Evolutionary conservation across 2,888 invertebrate genomes (phyloP).

Genomic region (Macrosoma leucophasiata): DNA sequence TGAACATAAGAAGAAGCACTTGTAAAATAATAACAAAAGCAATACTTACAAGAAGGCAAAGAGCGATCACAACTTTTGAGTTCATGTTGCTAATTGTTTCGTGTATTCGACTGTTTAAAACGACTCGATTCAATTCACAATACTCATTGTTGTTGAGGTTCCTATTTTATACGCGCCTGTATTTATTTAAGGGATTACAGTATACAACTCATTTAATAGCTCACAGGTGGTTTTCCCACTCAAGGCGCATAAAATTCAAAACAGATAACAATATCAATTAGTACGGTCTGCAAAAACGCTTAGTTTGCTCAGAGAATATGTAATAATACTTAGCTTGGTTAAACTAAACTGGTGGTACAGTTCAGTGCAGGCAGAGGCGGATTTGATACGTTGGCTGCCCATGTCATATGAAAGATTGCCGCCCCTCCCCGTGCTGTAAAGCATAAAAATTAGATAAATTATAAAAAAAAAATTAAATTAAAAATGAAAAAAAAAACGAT

Average conservation of each 20-base stretch:
- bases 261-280: slow-evolving; percentile 39
- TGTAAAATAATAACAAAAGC: slow-evolving; percentile 2
- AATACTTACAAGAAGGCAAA: slow-evolving; percentile 54
- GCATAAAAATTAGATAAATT: too few species aligned
- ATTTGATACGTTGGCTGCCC: too few species aligned
- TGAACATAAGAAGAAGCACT: not conserved
- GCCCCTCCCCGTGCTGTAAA: too few species aligned
- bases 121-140: too few species aligned
- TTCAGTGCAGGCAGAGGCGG: too few species aligned
- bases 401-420: too few species aligned
- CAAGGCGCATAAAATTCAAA: slow-evolving; percentile 37
- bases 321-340: too few species aligned
- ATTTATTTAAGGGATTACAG: slow-evolving; percentile 45
- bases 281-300: slow-evolving; percentile 22
- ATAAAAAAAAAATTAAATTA: too few species aligned
- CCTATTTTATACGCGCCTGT: slow-evolving; percentile 50
- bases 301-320: not conserved
- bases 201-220: slow-evolving; percentile 33
- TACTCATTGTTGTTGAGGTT: too few species aligned
- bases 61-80: slow-evolving; percentile 45
- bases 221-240: slow-evolving; percentile 54
- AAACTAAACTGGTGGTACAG: too few species aligned
- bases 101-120: slow-evolving; percentile 23
- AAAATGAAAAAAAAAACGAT: too few species aligned
- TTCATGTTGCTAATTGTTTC: slow-evolving; percentile 43